Evolutionary conservation across 2,113 vertebrate species (phyloP).

Genomic region (Talpa occidentalis): DNA sequence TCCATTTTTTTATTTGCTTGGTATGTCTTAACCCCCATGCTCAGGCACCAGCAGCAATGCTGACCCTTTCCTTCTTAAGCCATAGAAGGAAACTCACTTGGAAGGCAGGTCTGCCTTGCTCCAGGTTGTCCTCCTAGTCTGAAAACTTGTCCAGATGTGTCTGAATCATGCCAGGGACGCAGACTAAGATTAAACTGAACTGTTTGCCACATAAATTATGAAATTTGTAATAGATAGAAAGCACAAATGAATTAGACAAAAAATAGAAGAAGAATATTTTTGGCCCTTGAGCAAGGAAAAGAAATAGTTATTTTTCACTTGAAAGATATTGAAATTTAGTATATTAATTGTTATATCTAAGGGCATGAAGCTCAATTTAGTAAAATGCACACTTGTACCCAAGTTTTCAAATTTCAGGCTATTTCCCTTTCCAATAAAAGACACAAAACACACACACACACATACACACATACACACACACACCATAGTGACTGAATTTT

Average conservation of each 20-base stretch:
- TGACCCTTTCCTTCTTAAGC: neutral
- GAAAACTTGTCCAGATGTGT: neutral
- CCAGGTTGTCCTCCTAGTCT: neutral
- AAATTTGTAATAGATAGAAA: neutral
- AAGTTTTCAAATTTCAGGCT: neutral
- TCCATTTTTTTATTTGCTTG: neutral
- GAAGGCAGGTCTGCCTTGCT: neutral
- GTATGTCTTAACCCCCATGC: neutral
- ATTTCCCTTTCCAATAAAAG: neutral
- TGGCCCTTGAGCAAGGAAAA: neutral
- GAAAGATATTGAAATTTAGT: neutral
- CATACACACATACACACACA: too few relatives aligned
- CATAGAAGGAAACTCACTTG: neutral
- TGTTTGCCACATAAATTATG: neutral
- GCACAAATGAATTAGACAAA: neutral
- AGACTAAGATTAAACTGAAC: neutral
- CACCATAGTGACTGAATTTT: neutral
- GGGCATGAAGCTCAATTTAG: neutral
- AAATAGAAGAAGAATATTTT: neutral
- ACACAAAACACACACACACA: too few relatives aligned
- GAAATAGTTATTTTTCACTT: neutral
- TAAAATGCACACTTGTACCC: neutral
- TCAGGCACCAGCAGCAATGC: neutral
- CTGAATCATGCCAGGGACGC: neutral
- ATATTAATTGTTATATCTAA: neutral